Conservation (phyloP, 2,797 vertebrate genomes). For the Champsocephalus gunnari region DNA sequence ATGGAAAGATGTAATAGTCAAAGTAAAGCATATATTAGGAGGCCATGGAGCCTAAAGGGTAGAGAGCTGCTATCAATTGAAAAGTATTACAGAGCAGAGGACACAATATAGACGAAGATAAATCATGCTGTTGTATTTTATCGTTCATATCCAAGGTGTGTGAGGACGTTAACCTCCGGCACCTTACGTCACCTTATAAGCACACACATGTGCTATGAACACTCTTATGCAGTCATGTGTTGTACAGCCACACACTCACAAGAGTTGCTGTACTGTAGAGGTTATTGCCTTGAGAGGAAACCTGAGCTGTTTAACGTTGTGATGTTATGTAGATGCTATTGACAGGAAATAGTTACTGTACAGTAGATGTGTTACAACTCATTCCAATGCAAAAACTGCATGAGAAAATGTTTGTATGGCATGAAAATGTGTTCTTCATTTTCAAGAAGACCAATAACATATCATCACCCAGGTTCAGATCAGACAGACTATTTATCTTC, state of each 20-base stretch:
- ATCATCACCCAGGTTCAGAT: neutral
- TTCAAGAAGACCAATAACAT: neutral
- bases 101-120: constrained; percentile 66
- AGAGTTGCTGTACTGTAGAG: neutral
- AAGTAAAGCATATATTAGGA: constrained; percentile 82
- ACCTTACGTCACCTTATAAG: constrained; percentile 38
- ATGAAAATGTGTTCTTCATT: neutral
- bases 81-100: constrained; percentile 57
- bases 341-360: constrained; percentile 3
- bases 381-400: neutral
- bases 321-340: constrained; percentile 5
- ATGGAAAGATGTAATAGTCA: constrained; percentile 82
- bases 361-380: neutral
- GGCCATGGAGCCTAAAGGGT: constrained; percentile 69
- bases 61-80: constrained; percentile 56
- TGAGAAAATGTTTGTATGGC: neutral
- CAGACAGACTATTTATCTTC: neutral
- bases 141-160: constrained; percentile 70
- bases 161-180: constrained; percentile 70
- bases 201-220: constrained; percentile 33
- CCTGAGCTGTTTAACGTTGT: neutral
- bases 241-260: constrained; percentile 12
- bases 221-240: constrained; percentile 27
- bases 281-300: constrained; percentile 19
- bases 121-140: constrained; percentile 78